Base-by-base conservation (phyloP, 2,113 vertebrate species). In the Xiphophorus maculatus region DNA sequence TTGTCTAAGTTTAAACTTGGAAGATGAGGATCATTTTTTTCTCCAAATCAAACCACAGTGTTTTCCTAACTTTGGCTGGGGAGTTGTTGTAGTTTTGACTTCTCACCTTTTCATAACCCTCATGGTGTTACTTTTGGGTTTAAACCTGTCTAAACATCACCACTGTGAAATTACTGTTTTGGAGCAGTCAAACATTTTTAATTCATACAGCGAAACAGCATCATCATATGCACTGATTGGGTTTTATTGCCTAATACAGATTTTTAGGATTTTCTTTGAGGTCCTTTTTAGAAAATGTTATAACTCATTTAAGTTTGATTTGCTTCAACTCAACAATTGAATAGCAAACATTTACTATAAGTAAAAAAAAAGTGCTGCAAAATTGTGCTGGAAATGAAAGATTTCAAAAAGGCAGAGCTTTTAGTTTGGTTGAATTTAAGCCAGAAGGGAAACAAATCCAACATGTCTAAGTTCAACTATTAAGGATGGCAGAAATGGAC, bases 21-120 rank as follows among this genome's bases (percentile, higher is more conserved):
- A 27, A 2, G 3, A 19, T 15, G 3, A 63, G 44, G 35, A 13
- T 28, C 13, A 27, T 62, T 58, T 58, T n/a, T 58, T n/a, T 58
- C 1, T 74, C 75, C 28, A 62, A 74, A 28, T 22, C 28, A 71
- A 37, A 84, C 84, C 73, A 82, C 64, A 33, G 5, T 48, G 65
- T 29, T 68, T 67, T 73, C n/a, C 14, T 48, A 19, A 63, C 48
- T 25, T 54, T 19, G 7, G 74, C 65, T 37, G 27, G 10, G 44
- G n/a, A 62, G 12, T 51, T 40, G 29, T 64, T 74, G 63, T 25
- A 68, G 51, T 40, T 37, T 8, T 51, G 73, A 83, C n/a, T 62
- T 40, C 3, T 10, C 25, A 76, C 62, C 58, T 82, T 69, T 72
- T n/a, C 17, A 22, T 33, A 51, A 73, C 13, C 30, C 4, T 27